Evolutionary conservation across 1,140 invertebrate genomes (phyloP), one percentile per base, ranked within the genome.

Genomic region (Ditylenchus dipsaci): DNA sequence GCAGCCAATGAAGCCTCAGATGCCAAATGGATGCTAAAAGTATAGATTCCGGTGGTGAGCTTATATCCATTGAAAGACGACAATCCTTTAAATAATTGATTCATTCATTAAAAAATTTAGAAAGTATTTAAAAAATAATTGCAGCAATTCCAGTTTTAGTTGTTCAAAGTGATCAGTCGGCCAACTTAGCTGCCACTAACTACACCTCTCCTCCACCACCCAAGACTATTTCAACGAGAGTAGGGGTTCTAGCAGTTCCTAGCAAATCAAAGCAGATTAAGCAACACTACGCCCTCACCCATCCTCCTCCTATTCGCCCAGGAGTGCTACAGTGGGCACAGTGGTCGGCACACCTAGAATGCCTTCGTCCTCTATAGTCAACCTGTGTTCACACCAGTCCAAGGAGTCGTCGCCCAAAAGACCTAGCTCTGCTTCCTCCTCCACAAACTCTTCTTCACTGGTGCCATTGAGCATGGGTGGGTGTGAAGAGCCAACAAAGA

Each of bases 111-210:
- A n/a, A n/a, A n/a, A n/a, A n/a, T n/a, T n/a, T n/a, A n/a, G n/a
- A n/a, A n/a, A n/a, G n/a, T n/a, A n/a, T n/a, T n/a, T n/a, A 3
- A 21, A 21, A 53, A 19, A 19, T 53, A 53, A 53, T 17, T 17
- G 1, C 23, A 26, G 15, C n/a, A 53, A 3, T 53, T 3, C 49
- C 49, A 26, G 13, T 75, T 78, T 73, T 66, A 81, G 79, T 81
- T 21, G 79, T 83, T 5, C 80, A 81, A 78, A 82, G 79, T 38
- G 79, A 81, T 67, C 79, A 81, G 42, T 83, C 81, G 9, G 72
- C 69, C 27, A 81, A 75, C 30, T 81, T 79, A 59, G 45, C 33
- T 58, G 26, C 8, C 23, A 23, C 15, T 19, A 64, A 45, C 29
- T 0, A 1, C 42, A 64, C 21, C 21, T 65, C 21, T 53, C 15